phyloP scores from a whole-genome alignment of 1,140 invertebrate genomes.

The Formica selysi region DNA sequence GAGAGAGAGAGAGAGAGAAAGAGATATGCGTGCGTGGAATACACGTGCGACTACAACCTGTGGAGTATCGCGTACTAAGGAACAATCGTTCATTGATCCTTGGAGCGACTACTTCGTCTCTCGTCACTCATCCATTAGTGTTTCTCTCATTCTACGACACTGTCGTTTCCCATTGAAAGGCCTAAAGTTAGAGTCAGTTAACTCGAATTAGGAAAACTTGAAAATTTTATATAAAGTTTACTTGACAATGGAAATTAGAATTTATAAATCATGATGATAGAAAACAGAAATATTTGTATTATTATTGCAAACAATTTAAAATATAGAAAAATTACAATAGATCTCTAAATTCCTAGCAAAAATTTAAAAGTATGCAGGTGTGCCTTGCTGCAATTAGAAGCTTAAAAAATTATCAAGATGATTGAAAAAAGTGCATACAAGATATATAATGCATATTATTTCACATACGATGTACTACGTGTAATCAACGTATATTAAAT shows the following conservation, averaged over 20 bases:
- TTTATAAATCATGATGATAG: too few species aligned
- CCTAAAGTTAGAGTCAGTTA: not conserved
- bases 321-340: not conserved
- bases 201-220: not conserved
- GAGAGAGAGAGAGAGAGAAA: slow-evolving; percentile 15
- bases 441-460: not conserved
- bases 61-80: slow-evolving; percentile 62
- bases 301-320: not conserved
- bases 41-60: slow-evolving; percentile 66
- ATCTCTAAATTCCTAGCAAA: not conserved
- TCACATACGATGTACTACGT: not conserved
- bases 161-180: not conserved
- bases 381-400: not conserved
- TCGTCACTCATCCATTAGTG: not conserved
- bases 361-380: not conserved
- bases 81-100: slow-evolving; percentile 75
- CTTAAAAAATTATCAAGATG: slow-evolving; percentile 10
- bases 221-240: not conserved
- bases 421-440: not conserved
- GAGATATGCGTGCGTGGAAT: slow-evolving; percentile 30
- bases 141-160: slow-evolving; percentile 15
- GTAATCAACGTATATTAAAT: slow-evolving; percentile 28
- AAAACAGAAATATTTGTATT: slow-evolving; percentile 2
- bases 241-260: not conserved
- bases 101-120: slow-evolving; percentile 59